A percentile compares a stretch with the other conserved stretches of the same genome.
These are phyloP conservation scores for Dicrostonyx torquatus DNA, from an alignment of 2,797 vertebrate genomes.

Conservation along the genomic window DNA sequence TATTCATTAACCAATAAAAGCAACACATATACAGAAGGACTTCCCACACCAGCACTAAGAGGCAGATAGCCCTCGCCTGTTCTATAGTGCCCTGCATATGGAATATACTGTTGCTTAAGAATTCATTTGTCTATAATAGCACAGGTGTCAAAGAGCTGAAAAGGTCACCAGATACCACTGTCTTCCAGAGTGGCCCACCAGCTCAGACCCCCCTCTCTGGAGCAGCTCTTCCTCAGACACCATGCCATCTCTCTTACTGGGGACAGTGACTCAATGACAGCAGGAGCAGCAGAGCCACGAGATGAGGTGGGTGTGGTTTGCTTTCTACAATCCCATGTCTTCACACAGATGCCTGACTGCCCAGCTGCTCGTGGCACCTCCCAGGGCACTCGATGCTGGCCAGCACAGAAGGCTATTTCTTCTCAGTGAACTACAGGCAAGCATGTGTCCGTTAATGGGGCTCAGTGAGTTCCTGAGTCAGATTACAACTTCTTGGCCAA, in stretches of 20 bases:
- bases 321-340: background rate
- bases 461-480: background rate
- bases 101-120: background rate
- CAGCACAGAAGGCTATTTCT: conserved; percentile 18
- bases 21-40: too few relatives aligned
- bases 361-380: background rate
- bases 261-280: conserved; percentile 22
- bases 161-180: background rate
- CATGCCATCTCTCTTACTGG: conserved; percentile 13
- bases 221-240: conserved; percentile 12
- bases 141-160: background rate
- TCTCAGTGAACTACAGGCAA: background rate
- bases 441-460: background rate
- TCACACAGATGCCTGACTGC: background rate
- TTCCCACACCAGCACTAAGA: background rate
- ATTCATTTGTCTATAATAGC: background rate
- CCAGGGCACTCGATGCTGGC: background rate
- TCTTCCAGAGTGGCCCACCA: conserved; percentile 53
- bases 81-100: background rate
- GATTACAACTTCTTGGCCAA: background rate
- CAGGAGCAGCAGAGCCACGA: background rate
- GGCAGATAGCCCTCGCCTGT: background rate
- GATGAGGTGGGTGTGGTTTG: conserved; percentile 44
- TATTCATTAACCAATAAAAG: too few relatives aligned
- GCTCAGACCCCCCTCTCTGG: conserved; percentile 35